Evolutionary conservation across 2,888 invertebrate genomes (phyloP).

Genomic region (Steinernema hermaphroditum): DNA sequence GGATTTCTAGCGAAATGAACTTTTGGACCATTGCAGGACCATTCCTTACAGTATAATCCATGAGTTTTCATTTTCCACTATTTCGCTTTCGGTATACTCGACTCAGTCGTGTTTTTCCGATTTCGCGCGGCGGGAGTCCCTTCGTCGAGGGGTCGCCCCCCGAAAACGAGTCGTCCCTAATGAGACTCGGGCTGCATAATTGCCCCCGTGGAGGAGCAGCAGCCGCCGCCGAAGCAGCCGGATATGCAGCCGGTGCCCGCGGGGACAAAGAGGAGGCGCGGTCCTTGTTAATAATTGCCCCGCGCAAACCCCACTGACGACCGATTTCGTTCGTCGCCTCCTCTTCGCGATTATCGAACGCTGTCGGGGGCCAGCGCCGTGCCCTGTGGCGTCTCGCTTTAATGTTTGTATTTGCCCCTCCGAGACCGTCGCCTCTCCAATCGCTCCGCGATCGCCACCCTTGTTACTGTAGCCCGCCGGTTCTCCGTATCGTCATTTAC

Average conservation of each 20-base stretch:
- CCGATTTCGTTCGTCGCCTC: slow-evolving; percentile 14
- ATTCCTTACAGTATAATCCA: too few species aligned
- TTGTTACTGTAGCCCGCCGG: too few species aligned
- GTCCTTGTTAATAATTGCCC: slow-evolving; percentile 24
- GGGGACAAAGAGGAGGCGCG: slow-evolving; percentile 12
- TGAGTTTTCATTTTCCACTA: too few species aligned
- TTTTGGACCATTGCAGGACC: too few species aligned
- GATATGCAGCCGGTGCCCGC: background rate
- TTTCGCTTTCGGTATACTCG: background rate
- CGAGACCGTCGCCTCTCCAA: slow-evolving; percentile 5
- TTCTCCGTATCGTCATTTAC: too few species aligned
- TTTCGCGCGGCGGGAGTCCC: slow-evolving; percentile 2
- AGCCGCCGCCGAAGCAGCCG: background rate
- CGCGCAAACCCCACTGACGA: slow-evolving; percentile 16
- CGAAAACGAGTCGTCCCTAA: slow-evolving; percentile 19
- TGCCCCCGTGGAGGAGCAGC: background rate
- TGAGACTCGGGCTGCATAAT: slow-evolving; percentile 19
- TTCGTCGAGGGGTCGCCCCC: background rate
- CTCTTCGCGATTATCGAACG: slow-evolving; percentile 21
- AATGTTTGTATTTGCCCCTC: slow-evolving; percentile 17
- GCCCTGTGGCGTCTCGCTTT: slow-evolving; percentile 25
- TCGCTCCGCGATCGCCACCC: too few species aligned
- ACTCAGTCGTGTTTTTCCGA: slow-evolving; percentile 11
- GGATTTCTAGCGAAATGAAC: too few species aligned
- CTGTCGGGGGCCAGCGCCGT: slow-evolving; percentile 18